phyloP scores from a whole-genome alignment of 2,797 vertebrate species.

The Trachurus trachurus region DNA sequence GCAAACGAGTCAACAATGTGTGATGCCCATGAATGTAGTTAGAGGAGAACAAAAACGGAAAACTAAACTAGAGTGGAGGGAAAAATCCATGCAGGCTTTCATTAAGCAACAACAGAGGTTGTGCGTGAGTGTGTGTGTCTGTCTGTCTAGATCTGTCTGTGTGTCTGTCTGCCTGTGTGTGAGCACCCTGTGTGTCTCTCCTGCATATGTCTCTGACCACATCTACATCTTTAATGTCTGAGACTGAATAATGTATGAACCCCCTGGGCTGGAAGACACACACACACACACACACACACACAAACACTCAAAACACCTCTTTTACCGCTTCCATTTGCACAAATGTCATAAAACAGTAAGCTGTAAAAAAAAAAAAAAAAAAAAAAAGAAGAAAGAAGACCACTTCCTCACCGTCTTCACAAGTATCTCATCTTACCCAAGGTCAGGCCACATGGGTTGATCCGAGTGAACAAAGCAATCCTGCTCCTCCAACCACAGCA shows the following conservation, averaged over 20 bases:
- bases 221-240: slow-evolving; percentile 87
- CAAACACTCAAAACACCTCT: slow-evolving; percentile 33
- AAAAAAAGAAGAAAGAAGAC: neutral
- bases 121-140: slow-evolving; percentile 10
- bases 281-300: slow-evolving; percentile 41
- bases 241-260: slow-evolving; percentile 85
- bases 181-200: slow-evolving; percentile 48
- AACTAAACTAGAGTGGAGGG: slow-evolving; percentile 30
- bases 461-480: slow-evolving; percentile 37
- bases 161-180: slow-evolving; percentile 21
- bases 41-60: slow-evolving; percentile 8
- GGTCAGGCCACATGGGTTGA: slow-evolving; percentile 31
- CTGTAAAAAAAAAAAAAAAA: neutral
- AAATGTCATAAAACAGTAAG: slow-evolving; percentile 37
- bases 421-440: neutral
- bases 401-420: slow-evolving; percentile 1
- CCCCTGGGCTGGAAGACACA: slow-evolving; percentile 58
- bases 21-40: slow-evolving; percentile 31
- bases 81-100: slow-evolving; percentile 58
- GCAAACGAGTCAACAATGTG: slow-evolving; percentile 49
- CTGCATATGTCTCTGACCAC: slow-evolving; percentile 80
- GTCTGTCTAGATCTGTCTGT: slow-evolving; percentile 18
- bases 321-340: slow-evolving; percentile 42
- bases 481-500: slow-evolving; percentile 30
- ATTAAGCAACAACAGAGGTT: slow-evolving; percentile 48